A percentile compares a stretch with the other conserved stretches of the same genome.
These are phyloP conservation scores for Cryptomyrus ogoouensis DNA, from an alignment of 2,113 vertebrate species.

Conservation along the genomic window DNA sequence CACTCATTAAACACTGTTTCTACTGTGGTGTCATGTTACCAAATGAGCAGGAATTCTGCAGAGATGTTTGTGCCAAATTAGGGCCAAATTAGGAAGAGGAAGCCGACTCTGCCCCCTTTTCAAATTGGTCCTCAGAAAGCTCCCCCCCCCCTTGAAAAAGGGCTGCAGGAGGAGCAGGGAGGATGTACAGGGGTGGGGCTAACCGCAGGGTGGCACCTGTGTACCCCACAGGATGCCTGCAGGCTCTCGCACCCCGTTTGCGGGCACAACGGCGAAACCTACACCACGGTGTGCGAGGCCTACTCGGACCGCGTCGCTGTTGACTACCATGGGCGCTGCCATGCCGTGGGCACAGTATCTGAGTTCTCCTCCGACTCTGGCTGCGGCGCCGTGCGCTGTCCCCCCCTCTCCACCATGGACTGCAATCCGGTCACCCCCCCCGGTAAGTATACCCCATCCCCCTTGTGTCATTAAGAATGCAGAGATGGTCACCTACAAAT, in stretches of 20 bases:
- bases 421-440: conserved; percentile 80
- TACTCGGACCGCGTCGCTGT: conserved; percentile 78
- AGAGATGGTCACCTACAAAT: not conserved
- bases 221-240: conserved; percentile 61
- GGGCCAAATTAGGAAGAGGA: not conserved
- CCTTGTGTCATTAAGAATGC: not conserved
- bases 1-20: not conserved
- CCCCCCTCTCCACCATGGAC: conserved; percentile 54
- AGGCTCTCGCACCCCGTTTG: conserved; percentile 66
- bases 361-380: conserved; percentile 59
- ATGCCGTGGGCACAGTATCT: conserved; percentile 72
- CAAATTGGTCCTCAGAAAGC: not conserved
- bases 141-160: not conserved
- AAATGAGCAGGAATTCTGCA: not conserved
- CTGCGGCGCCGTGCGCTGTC: conserved; percentile 75
- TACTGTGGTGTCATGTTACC: not conserved
- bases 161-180: not conserved
- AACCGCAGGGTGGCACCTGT: not conserved
- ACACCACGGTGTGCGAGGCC: conserved; percentile 77
- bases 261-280: conserved; percentile 85
- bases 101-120: not conserved
- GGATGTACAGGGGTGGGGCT: not conserved
- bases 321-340: conserved; percentile 78
- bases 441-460: conserved; percentile 53
- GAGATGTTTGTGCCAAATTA: not conserved